Evolutionary conservation across 2,113 vertebrate genomes (phyloP).

Genomic region (Pampusana beccarii): DNA sequence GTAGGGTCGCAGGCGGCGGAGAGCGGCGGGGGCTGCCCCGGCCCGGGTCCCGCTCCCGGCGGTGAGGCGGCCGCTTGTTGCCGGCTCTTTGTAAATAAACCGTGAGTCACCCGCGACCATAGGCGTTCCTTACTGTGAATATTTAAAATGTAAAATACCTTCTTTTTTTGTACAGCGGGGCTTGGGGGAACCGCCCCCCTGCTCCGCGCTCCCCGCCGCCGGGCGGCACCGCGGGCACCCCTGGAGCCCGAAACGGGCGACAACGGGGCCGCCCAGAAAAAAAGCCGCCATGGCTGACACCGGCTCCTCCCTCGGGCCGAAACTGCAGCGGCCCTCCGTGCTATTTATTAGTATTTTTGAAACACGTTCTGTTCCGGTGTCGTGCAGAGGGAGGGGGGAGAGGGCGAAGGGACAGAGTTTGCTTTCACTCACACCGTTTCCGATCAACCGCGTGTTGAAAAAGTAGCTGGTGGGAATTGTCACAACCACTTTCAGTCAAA

Average conservation of each 20-base stretch:
- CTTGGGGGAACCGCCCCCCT: neutral
- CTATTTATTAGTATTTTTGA: slow-evolving; percentile 76
- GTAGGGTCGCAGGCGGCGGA: neutral
- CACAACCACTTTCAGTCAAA: slow-evolving; percentile 63
- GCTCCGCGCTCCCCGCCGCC: neutral
- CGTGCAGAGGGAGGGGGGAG: neutral
- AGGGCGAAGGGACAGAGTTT: slow-evolving; percentile 29
- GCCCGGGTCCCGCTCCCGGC: neutral
- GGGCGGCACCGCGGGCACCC: neutral
- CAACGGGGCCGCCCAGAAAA: neutral
- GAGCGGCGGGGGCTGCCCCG: neutral
- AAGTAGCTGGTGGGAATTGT: slow-evolving; percentile 73
- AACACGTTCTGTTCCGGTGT: slow-evolving; percentile 13
- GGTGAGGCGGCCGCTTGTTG: slow-evolving; percentile 49
- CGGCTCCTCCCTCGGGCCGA: neutral
- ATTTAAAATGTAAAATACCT: slow-evolving; percentile 85
- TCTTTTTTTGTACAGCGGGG: slow-evolving; percentile 72
- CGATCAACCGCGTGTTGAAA: slow-evolving; percentile 55
- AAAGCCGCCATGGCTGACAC: neutral
- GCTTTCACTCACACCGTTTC: slow-evolving; percentile 68
- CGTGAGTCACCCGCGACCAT: slow-evolving; percentile 81
- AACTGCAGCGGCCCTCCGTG: slow-evolving; percentile 59
- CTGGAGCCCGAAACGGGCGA: neutral
- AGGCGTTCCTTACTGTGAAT: slow-evolving; percentile 89
- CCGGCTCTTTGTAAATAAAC: slow-evolving; percentile 86